Evolutionary conservation across 1,140 invertebrate genomes (phyloP), one percentile per base, ranked within the genome.

Genomic region (Heterodera carotae): DNA sequence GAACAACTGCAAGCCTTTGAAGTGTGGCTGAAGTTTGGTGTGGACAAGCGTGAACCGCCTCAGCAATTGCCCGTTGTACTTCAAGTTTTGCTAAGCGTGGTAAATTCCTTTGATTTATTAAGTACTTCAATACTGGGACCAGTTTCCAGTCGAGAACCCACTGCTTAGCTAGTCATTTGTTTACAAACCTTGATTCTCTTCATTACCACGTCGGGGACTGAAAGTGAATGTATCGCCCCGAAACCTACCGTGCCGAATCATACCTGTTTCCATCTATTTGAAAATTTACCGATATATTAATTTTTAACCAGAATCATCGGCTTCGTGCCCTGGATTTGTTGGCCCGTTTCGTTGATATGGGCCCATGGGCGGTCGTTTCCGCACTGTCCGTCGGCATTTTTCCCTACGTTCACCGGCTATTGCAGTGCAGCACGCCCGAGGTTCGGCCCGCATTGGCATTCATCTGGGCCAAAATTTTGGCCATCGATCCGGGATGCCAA

Each of bases 1-100:
- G 94, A 98, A 86, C 97, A 99, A 89, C 90, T 99, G 62, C 97
- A 96, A 31, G 96, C 96, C n/a, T 99, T 99, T 89, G 93, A 98
- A 90, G 90, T 92, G 25, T 98, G 96, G 96, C 90, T 98, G 2
- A 92, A 92, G 34, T 91, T 94, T 71, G 93, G 92, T 48, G 92
- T 92, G 6, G 89, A 90, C 75, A 90, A 94, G 56, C 33, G 72
- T 68, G 96, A 94, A 64, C 83, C 86, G 68, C 97, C 97, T 0
- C 94, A 97, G 88, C 96, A 99, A 89, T 90, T 99, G 76, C 97
- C 97, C 1, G 98, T 99, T 88, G 95, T 99, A 66, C 89, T 99
- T 77, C 96, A 92, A 90, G 96, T 99, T 64, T 89, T 99, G 59
- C 90, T 99, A 25, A 96, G 94, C 90, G 96, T 98, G 90, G 94